These are phyloP conservation scores for Drosophila diplacantha DNA, from an alignment of 2,888 invertebrate species.

Conservation along the genomic window DNA sequence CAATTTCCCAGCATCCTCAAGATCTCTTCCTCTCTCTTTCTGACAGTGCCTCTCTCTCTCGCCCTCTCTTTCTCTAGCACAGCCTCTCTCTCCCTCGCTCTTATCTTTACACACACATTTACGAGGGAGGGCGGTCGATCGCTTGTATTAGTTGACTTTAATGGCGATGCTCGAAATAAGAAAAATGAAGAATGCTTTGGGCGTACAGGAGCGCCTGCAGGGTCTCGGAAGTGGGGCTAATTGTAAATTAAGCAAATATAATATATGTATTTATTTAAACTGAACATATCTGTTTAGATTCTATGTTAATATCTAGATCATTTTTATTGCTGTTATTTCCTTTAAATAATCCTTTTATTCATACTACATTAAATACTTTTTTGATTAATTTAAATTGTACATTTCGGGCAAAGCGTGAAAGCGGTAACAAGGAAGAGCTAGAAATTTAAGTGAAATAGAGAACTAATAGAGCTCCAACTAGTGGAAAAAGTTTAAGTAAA, in stretches of 20 bases:
- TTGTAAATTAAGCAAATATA: too few relatives aligned
- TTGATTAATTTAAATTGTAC: not conserved
- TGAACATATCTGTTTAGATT: not conserved
- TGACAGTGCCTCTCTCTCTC: slow-evolving; percentile 22
- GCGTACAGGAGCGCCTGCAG: slow-evolving; percentile 46
- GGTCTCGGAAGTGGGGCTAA: slow-evolving; percentile 1
- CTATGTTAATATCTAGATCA: too few relatives aligned
- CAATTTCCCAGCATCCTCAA: slow-evolving; percentile 19
- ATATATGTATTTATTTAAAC: not conserved
- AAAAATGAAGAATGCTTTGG: slow-evolving; percentile 67
- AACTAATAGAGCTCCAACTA: too few relatives aligned
- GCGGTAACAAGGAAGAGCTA: not conserved
- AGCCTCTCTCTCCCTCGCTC: slow-evolving; percentile 17
- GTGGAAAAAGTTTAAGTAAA: too few relatives aligned
- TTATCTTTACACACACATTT: slow-evolving; percentile 41
- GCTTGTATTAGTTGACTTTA: slow-evolving; percentile 68
- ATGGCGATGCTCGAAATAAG: slow-evolving; percentile 71
- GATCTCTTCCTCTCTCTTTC: slow-evolving; percentile 45
- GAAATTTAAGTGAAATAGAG: too few relatives aligned
- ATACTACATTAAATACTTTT: too few relatives aligned
- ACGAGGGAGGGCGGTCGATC: slow-evolving; percentile 54
- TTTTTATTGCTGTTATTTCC: not conserved
- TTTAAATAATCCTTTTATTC: too few relatives aligned
- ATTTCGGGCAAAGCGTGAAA: not conserved
- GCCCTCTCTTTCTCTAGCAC: slow-evolving; percentile 31